Base-by-base conservation (phyloP, 1,140 invertebrate species). In the Cecropterus lyciades region DNA sequence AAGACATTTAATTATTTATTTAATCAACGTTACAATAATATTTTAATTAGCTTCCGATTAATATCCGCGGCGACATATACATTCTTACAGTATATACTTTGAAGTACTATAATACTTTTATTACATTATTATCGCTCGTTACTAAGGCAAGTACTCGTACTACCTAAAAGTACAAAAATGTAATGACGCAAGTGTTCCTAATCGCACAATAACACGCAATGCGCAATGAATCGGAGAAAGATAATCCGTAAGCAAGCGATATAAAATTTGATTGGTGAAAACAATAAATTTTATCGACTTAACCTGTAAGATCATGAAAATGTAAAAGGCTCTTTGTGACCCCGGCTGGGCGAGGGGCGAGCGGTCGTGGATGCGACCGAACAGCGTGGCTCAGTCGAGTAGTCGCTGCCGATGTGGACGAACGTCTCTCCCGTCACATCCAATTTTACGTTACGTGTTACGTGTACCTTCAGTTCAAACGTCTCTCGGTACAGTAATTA, bases 251-350 rank as follows among this genome's bases (percentile, higher is more conserved):
- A 43, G 40, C 40, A 57, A 45, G 17, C 24, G 43, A 59, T 42
- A 42, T 59, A 48, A 59, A 59, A 59, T 59, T 59, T 59, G 56
- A 59, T 59, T 59, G 43, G 42, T 48, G 56, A 59, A 75, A 78
- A 73, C 64, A 69, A 72, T 72, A 73, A 75, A 73, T 60, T 75
- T 70, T 79, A 84, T 82, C 71, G 78, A 82, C 76, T 82, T 73
- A 70, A 68, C 72, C 70, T 76, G 75, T 85, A 82, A 85, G 78
- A 84, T 84, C 80, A 84, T 73, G 70, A 79, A 84, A 77, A 80
- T 80, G 75, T 80, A 79, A 75, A 72, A 78, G 73, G 72, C 56
- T 73, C 69, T 79, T 79, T 78, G 72, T 80, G 77, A 82, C 81
- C 77, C 71, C 73, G 72, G 67, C 68, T 70, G 72, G 79, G 83